Evolutionary conservation across 2,797 vertebrate genomes (phyloP), one percentile per base, ranked within the genome.

Genomic region (Gouania willdenowi): DNA sequence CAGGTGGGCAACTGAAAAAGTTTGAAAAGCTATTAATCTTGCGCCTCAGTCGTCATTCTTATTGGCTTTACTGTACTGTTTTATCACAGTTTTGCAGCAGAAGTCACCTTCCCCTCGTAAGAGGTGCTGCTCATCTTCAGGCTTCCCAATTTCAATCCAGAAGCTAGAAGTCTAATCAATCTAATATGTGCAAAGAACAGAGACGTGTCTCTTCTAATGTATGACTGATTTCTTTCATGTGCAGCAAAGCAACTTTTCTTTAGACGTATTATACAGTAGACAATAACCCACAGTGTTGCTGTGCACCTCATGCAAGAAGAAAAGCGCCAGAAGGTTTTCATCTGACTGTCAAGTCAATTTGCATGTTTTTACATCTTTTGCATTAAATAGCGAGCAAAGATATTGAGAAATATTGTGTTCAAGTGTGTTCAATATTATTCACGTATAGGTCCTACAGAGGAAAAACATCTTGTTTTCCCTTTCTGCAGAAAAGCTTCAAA

Each of bases 111-210:
- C 23, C 33, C 28, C 20, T 55, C 30, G 15, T 29, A 26, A 26
- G 20, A 52, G 23, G 29, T 29, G 49, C 58, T 52, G 63, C 55
- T 67, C 54, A 35, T n/a, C n/a, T n/a, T 41, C 28, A 36, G 17
- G 17, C 28, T 49, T 12, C 28, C 20, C 26, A 35, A 31, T 45
- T 52, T 42, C 6, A 32, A 49, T 60, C 38, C 34, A 58, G 29
- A 61, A 36, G 22, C 29, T 22, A 11, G 38, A 56, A 4, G 11
- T 17, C 38, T 42, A 36, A 55, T 64, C 47, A 36, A 56, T 54
- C 27, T 42, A 63, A 71, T 69, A 46, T 66, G 35, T 26, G 35
- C 38, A 31, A 46, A 65, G 18, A 41, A 28, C 50, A 49, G 27
- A 46, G 49, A 56, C 4, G n/a, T 27, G 45, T 46, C 24, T 5